Conservation (phyloP, 2,797 vertebrate species). For the Sebastes matsubarae region DNA sequence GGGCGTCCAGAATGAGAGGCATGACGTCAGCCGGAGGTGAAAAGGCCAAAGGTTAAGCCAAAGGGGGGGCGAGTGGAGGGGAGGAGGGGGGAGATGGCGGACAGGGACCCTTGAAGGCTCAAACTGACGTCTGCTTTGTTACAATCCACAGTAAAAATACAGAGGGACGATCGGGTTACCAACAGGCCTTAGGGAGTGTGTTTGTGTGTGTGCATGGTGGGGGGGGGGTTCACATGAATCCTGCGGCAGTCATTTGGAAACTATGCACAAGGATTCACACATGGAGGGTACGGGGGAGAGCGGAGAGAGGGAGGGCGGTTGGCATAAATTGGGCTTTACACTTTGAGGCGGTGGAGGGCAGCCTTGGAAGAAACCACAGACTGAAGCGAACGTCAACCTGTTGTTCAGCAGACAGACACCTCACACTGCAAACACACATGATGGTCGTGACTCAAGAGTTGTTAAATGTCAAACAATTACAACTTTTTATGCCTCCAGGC, state of each 20-base stretch:
- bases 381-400: slow-evolving; percentile 22
- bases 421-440: neutral
- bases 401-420: neutral
- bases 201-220: slow-evolving; percentile 1
- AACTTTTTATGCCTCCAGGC: too few species aligned
- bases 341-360: slow-evolving; percentile 55
- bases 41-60: slow-evolving; percentile 64
- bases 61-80: neutral
- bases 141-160: slow-evolving; percentile 70
- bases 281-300: slow-evolving; percentile 49
- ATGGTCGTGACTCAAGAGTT: neutral
- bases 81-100: neutral
- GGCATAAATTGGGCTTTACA: slow-evolving; percentile 74
- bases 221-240: slow-evolving; percentile 51
- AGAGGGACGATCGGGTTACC: slow-evolving; percentile 71
- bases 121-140: slow-evolving; percentile 36
- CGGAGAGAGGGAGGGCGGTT: slow-evolving; percentile 47
- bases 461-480: neutral
- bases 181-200: slow-evolving; percentile 13
- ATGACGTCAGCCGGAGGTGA: slow-evolving; percentile 59
- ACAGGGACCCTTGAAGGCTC: slow-evolving; percentile 42
- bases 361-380: slow-evolving; percentile 56
- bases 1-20: slow-evolving; percentile 48
- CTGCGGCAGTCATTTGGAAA: slow-evolving; percentile 80
- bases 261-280: slow-evolving; percentile 80